Evolutionary conservation across 2,888 invertebrate genomes (phyloP).

Genomic region (Habroteleia sp.): DNA sequence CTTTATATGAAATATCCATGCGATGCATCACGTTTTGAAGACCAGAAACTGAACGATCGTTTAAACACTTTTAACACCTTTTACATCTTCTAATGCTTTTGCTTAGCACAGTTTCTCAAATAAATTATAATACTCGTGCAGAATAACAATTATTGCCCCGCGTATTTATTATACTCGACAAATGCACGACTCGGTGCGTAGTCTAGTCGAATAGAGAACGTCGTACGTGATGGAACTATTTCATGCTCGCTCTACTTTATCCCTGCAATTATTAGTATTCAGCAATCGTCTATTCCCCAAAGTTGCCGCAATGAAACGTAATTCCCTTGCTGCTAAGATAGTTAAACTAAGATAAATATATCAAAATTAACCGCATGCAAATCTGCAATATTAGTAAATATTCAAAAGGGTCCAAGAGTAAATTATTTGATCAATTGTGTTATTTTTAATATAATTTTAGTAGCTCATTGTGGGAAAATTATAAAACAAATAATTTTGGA

Average conservation of each 20-base stretch:
- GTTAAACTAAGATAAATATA: too few relatives aligned
- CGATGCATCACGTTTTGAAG: conserved; percentile 2
- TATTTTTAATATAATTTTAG: too few relatives aligned
- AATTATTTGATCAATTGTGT: too few relatives aligned
- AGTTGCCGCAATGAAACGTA: conserved; percentile 15
- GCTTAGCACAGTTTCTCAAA: conserved; percentile 4
- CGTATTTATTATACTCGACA: conserved; percentile 21
- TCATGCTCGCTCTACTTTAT: conserved; percentile 34
- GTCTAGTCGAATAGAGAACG: conserved; percentile 24
- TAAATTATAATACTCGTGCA: conserved; percentile 21
- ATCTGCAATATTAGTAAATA: too few relatives aligned
- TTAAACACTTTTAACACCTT: conserved; percentile 26
- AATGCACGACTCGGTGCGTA: conserved; percentile 5
- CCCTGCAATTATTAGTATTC: conserved; percentile 44
- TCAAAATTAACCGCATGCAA: too few relatives aligned
- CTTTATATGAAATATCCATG: conserved; percentile 5
- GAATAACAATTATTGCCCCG: conserved; percentile 21
- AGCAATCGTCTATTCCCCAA: conserved; percentile 15
- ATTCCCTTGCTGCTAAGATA: conserved; percentile 10
- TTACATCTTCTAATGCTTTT: conserved; percentile 1
- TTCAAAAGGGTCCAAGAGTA: too few relatives aligned
- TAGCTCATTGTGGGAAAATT: too few relatives aligned
- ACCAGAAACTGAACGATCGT: background rate
- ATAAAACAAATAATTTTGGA: too few relatives aligned
- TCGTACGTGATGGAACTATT: conserved; percentile 38